Evolutionary conservation across 2,797 vertebrate species (phyloP).

Genomic region (Tokudaia tokunoshimensis): DNA sequence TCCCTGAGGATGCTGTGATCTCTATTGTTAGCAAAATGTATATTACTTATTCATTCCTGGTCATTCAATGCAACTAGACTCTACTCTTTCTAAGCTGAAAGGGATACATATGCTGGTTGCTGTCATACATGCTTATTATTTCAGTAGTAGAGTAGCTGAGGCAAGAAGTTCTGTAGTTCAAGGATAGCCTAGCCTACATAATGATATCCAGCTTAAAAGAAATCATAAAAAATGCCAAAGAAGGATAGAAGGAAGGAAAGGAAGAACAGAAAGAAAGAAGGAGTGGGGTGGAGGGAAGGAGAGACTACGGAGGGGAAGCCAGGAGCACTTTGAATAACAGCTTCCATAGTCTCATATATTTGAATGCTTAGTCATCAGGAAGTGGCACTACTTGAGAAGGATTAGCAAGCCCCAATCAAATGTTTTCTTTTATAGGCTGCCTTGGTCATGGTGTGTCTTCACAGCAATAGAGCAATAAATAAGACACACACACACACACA

Average conservation of each 20-base stretch:
- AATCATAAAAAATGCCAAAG: neutral
- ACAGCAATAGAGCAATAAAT: neutral
- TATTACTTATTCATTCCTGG: neutral
- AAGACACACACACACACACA: neutral
- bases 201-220: neutral
- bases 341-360: neutral
- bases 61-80: neutral
- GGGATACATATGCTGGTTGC: neutral
- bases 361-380: neutral
- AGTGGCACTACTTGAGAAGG: neutral
- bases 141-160: neutral
- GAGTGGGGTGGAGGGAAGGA: neutral
- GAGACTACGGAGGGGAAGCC: neutral
- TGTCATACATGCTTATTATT: neutral
- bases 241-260: neutral
- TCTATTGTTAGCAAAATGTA: neutral
- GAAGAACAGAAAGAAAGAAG: neutral
- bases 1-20: fast-evolving
- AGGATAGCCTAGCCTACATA: neutral
- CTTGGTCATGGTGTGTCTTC: neutral
- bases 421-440: neutral
- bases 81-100: neutral
- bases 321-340: neutral
- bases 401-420: neutral
- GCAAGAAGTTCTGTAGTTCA: neutral